phyloP scores from a whole-genome alignment of 2,113 vertebrate species.

The Elgaria multicarinata region DNA sequence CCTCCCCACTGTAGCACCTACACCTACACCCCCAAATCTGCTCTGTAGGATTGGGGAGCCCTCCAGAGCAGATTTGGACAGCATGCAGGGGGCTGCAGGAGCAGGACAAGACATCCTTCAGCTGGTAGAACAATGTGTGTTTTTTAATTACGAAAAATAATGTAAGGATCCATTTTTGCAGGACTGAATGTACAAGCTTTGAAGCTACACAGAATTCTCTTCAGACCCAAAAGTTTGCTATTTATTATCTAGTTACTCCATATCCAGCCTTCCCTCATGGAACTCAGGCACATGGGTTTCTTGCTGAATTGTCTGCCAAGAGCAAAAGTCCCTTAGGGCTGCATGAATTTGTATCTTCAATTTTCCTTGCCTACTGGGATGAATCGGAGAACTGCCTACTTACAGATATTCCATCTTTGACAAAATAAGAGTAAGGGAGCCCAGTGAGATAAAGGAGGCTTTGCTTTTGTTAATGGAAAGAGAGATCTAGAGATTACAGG shows the following conservation, averaged over 20 bases:
- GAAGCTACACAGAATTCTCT: neutral
- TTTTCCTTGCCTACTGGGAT: too few species aligned
- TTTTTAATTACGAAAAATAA: too few species aligned
- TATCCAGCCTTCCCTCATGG: neutral
- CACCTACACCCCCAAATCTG: too few species aligned
- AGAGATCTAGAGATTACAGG: neutral
- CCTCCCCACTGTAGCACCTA: too few species aligned
- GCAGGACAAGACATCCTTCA: too few species aligned
- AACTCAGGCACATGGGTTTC: neutral
- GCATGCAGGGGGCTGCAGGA: too few species aligned
- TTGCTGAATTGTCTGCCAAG: neutral
- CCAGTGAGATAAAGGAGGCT: neutral
- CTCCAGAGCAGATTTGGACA: too few species aligned
- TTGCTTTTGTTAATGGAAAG: neutral
- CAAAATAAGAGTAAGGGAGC: neutral
- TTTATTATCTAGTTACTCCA: neutral
- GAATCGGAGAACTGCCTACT: neutral
- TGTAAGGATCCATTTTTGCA: neutral
- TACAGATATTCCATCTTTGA: neutral
- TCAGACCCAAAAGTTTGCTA: neutral
- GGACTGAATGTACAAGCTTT: neutral
- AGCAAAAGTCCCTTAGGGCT: neutral
- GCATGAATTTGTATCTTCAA: neutral
- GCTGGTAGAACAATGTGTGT: too few species aligned
- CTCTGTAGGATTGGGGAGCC: too few species aligned